Base-by-base conservation (phyloP, 2,797 vertebrate genomes). In the Aldrovandia affinis region DNA sequence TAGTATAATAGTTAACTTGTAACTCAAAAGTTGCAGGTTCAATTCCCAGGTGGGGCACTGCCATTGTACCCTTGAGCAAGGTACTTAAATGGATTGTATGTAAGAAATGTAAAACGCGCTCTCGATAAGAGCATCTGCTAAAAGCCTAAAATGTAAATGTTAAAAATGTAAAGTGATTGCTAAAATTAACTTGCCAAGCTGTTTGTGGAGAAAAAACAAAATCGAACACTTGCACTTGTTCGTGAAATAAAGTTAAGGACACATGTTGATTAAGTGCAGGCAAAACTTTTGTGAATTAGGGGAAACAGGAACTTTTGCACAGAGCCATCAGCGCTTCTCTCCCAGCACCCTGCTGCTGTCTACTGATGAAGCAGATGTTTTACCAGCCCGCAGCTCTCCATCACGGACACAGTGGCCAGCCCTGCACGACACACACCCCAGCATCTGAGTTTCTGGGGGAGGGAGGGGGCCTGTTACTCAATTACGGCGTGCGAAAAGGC, bases 281-380 rank as follows among this genome's bases (percentile, higher is more conserved):
- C 65, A 36, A 70, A 36, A 33, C 18, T 7, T 42, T 39, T 42
- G 68, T 42, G 68, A 42, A 39, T 73, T 2, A 33, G 30, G 63
- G 12, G 28, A 28, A 28, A 33, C 6, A n/a, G n/a, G n/a, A n/a
- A 20, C 15, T 3, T 25, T 12, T 9, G 2, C 7, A 33, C n/a
- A 2, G n/a, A 59, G 28, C 61, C 61, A 15, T 30, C 63, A 14
- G 12, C 33, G 22, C 65, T 70, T 47, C 42, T 20, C 33, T 47
- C 39, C 42, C 73, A 73, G 39, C 36, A 44, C 73, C 73, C 73
- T 5, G 39, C 73, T 3, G 42, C 25, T 7, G 20, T 77, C 73
- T n/a, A 7, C 73, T 44, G 39, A 47, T 77, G 73, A 47, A 22
- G 42, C 73, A 77, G 73, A 47, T 77, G 73, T 77, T 77, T 77